Evolutionary conservation across 1,140 invertebrate species (phyloP), one percentile per base, ranked within the genome.

Genomic region (Anadara kagoshimensis): DNA sequence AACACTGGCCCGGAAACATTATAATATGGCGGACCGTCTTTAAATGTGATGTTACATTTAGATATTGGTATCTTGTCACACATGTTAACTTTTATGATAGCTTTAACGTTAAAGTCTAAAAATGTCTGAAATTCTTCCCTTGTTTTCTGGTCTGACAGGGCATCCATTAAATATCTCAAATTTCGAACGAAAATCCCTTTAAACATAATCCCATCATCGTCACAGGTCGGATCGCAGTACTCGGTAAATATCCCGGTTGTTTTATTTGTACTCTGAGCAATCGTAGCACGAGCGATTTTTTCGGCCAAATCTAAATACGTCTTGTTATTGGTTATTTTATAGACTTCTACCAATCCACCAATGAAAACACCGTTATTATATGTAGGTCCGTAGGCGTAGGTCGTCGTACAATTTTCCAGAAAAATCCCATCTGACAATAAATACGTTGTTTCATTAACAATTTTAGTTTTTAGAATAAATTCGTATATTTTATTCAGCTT

Each of bases 1-100:
- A 82, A 82, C 0, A 82, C 75, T n/a, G 80, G 80, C 16, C 78
- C 80, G 16, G 78, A 70, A 20, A 61, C 51, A 47, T 78, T 79
- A 22, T 65, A 79, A 69, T 73, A 82, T 16, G 80, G 75, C 8
- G 77, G 80, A 12, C 80, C 80, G 41, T 82, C 80, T 68, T 75
- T 53, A 49, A 74, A 82, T 36, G 69, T 68, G 26, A 82, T 78
- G 8, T 79, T 78, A 54, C 80, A 82, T 54, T 69, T 51, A 20
- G 61, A 63, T n/a, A 79, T 76, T 44, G 77, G 78, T 36, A 41
- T 20, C 36, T 66, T 44, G 29, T 82, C 72, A 65, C 80, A 82
- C 16, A 76, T 68, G 29, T 73, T 79, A 49, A 74, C 20, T 53
- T 65, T 63, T 8, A 77, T 29, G 36, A 63, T 73, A 3, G 76